Base-by-base conservation (phyloP, 2,888 invertebrate genomes). In the Brachyopa scutellaris region DNA sequence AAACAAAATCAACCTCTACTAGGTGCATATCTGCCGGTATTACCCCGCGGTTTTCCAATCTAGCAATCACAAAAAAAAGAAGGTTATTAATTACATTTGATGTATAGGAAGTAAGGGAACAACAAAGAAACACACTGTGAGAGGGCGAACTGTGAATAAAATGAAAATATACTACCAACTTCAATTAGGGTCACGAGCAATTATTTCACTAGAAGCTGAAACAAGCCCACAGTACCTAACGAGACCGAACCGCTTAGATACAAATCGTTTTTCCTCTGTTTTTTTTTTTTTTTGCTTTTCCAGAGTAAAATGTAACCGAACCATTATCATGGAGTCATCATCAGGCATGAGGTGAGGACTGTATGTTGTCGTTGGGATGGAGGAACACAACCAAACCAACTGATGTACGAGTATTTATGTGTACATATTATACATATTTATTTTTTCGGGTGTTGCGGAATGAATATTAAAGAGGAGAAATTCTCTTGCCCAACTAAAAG, bases 181-280 rank as follows among this genome's bases (percentile, higher is more conserved):
- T 72, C 78, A 78, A 78, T 78, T 78, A 78, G 78, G 78, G 78
- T 78, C 78, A 72, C 78, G 72, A 72, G 57, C 72, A 78, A 78
- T 72, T 78, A 62, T 78, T 78, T 72, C 38, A 59, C 42, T 64
- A 59, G 57, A 57, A 64, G 59, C 23, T 21, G 19, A 57, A 59
- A 64, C 78, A 26, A 57, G 62, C 64, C 49, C 64, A 26, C n/a
- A n/a, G n/a, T n/a, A n/a, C n/a, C 8, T 38, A 64, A 62, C 73
- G 26, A 73, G 62, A 64, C 64, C 64, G 57, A 78, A 72, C 47
- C 38, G 62, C 47, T 64, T 59, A 64, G 72, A 55, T 72, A 72
- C 72, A 38, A 77, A 77, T 77, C 62, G 38, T 62, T 53, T 59
- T 74, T 61, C 47, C 15, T 17, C 23, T 38, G 26, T 29, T 36